A percentile compares a stretch with the other conserved stretches of the same genome.
phyloP scores from a whole-genome alignment of 2,888 invertebrate species.

The Mythimna lalbum region DNA sequence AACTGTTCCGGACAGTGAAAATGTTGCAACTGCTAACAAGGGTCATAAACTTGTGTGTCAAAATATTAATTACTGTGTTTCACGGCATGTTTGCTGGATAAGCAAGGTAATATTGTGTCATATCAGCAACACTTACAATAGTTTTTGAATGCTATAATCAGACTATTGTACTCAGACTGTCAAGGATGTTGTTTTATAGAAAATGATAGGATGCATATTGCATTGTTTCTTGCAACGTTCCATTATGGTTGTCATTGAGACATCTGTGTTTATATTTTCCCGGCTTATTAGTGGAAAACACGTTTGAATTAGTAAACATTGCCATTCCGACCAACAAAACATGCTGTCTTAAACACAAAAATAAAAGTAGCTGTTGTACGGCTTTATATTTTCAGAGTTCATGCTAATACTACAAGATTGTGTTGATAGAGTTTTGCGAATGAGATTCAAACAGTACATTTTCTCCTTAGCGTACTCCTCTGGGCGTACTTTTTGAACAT shows the following conservation, averaged over 20 bases:
- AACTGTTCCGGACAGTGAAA: constrained; percentile 40
- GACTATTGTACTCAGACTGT: constrained; percentile 30
- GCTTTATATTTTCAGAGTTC: not conserved
- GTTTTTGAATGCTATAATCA: constrained; percentile 21
- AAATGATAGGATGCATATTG: constrained; percentile 27
- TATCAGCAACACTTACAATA: not conserved
- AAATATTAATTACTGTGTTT: constrained; percentile 34
- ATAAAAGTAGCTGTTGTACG: not conserved
- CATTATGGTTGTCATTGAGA: constrained; percentile 22
- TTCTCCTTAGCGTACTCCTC: not conserved
- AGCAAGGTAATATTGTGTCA: not conserved
- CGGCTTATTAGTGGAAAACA: constrained; percentile 8
- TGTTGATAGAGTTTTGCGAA: not conserved
- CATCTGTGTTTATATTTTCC: constrained; percentile 17
- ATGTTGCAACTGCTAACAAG: constrained; percentile 44
- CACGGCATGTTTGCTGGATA: constrained; percentile 12
- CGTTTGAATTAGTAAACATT: constrained; percentile 6
- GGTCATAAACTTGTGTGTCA: constrained; percentile 22
- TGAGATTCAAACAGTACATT: not conserved
- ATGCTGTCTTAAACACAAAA: not conserved
- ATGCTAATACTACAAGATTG: not conserved
- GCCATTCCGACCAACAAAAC: not conserved
- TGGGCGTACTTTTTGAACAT: not conserved
- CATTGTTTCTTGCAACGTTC: constrained; percentile 15
- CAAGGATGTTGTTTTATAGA: constrained; percentile 30